Percentiles rank a stretch among this genome's conserved stretches.
Evolutionary conservation across 2,797 vertebrate genomes (phyloP).

Genomic region (Telmatherina bonti): DNA sequence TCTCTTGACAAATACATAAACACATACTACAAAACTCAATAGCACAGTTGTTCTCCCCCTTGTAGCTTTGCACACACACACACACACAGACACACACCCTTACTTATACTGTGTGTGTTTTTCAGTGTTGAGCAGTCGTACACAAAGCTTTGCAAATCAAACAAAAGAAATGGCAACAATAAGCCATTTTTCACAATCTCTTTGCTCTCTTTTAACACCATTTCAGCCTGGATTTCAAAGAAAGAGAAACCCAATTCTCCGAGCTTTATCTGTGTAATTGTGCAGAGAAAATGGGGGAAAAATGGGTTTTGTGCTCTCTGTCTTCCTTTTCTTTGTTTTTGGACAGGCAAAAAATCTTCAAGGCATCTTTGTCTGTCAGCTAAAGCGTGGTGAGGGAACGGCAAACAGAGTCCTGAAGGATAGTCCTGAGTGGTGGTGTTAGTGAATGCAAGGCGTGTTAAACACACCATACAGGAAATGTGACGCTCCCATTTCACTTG

Average conservation of each 20-base stretch:
- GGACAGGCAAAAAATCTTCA: slow-evolving; percentile 55
- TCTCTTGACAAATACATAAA: slow-evolving; percentile 22
- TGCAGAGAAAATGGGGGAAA: slow-evolving; percentile 62
- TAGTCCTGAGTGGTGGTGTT: slow-evolving; percentile 37
- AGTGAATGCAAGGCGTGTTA: slow-evolving; percentile 31
- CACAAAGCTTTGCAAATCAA: slow-evolving; percentile 48
- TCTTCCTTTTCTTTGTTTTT: slow-evolving; percentile 64
- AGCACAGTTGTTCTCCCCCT: background rate
- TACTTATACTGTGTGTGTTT: background rate
- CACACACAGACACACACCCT: background rate
- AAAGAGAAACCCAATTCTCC: slow-evolving; percentile 47
- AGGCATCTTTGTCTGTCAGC: slow-evolving; percentile 63
- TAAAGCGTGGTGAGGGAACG: slow-evolving; percentile 53
- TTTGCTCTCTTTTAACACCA: slow-evolving; percentile 56
- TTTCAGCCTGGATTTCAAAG: slow-evolving; percentile 64
- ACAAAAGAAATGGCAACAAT: slow-evolving; percentile 49
- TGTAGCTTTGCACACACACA: background rate
- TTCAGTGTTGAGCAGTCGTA: slow-evolving; percentile 13
- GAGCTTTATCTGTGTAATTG: slow-evolving; percentile 74
- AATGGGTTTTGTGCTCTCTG: slow-evolving; percentile 65
- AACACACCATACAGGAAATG: slow-evolving; percentile 25
- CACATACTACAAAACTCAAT: slow-evolving; percentile 11
- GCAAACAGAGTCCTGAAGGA: slow-evolving; percentile 43
- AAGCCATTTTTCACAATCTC: slow-evolving; percentile 45
- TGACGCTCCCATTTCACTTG: slow-evolving; percentile 10